Evolutionary conservation across 2,888 invertebrate genomes (phyloP).

Genomic region (Rapana venosa): DNA sequence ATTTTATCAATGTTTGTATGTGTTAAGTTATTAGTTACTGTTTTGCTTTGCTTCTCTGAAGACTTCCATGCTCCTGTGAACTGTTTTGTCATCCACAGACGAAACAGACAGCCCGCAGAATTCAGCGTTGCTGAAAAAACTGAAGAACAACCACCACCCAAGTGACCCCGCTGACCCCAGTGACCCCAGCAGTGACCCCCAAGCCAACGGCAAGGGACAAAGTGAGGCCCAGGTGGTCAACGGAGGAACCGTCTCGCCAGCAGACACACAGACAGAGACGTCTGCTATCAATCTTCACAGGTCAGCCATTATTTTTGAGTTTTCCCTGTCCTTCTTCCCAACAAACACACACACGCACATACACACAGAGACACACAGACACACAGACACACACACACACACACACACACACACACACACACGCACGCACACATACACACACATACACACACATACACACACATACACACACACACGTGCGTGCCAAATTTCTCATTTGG

Average conservation of each 20-base stretch:
- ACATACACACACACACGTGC: too few relatives aligned
- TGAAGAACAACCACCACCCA: constrained; percentile 46
- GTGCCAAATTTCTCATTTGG: too few relatives aligned
- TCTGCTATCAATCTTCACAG: not conserved
- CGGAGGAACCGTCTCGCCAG: not conserved
- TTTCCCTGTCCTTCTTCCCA: not conserved
- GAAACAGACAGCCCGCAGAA: constrained; percentile 57
- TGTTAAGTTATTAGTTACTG: too few relatives aligned
- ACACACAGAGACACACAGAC: not conserved
- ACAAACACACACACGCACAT: not conserved
- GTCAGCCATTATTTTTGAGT: not conserved
- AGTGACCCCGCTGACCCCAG: not conserved
- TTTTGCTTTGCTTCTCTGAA: too few relatives aligned
- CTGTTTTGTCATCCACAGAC: constrained; percentile 52
- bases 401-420: constrained; percentile 23
- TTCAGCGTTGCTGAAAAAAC: constrained; percentile 60
- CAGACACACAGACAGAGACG: not conserved
- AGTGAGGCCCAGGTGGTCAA: not conserved
- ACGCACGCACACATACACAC: not conserved
- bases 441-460: too few relatives aligned
- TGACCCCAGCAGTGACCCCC: not conserved
- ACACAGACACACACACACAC: not conserved
- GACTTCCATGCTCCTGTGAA: not conserved
- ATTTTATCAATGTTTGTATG: not conserved
- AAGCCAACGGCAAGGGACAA: not conserved